Percentiles rank a stretch among this genome's conserved stretches.
These are phyloP conservation scores for Leptonema lineaticorne DNA, from an alignment of 1,140 invertebrate species.

Conservation along the genomic window DNA sequence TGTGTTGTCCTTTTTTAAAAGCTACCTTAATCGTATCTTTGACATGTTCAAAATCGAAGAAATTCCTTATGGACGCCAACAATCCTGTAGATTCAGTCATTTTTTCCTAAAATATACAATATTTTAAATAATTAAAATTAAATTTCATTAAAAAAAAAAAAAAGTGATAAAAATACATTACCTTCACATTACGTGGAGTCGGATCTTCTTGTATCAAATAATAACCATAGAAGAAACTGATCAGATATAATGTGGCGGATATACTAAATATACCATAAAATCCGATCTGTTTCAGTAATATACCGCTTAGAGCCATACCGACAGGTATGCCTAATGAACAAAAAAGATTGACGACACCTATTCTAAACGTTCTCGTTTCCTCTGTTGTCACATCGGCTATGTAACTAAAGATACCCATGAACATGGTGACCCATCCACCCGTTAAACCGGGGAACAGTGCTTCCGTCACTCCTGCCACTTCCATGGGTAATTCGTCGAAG, in stretches of 20 bases:
- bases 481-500: constrained; percentile 74
- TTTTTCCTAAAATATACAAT: constrained; percentile 10
- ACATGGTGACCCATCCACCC: constrained; percentile 84
- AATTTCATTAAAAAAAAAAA: neutral
- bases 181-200: constrained; percentile 49
- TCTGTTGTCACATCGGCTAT: constrained; percentile 82
- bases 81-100: constrained; percentile 9
- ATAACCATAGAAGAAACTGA: constrained; percentile 71
- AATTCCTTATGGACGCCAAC: constrained; percentile 55
- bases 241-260: constrained; percentile 69
- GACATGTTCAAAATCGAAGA: constrained; percentile 73
- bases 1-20: constrained; percentile 72
- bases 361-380: constrained; percentile 76
- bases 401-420: constrained; percentile 88
- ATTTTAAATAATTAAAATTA: neutral
- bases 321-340: constrained; percentile 78
- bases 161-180: constrained; percentile 44
- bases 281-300: constrained; percentile 69
- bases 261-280: constrained; percentile 79
- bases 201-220: constrained; percentile 64
- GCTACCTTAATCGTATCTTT: constrained; percentile 73
- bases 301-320: constrained; percentile 73
- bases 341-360: constrained; percentile 82
- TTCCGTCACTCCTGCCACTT: constrained; percentile 73
- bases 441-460: constrained; percentile 76